Evolutionary conservation across 2,797 vertebrate species (phyloP), one percentile per base, ranked within the genome.

Genomic region (Cyclura pinguis): DNA sequence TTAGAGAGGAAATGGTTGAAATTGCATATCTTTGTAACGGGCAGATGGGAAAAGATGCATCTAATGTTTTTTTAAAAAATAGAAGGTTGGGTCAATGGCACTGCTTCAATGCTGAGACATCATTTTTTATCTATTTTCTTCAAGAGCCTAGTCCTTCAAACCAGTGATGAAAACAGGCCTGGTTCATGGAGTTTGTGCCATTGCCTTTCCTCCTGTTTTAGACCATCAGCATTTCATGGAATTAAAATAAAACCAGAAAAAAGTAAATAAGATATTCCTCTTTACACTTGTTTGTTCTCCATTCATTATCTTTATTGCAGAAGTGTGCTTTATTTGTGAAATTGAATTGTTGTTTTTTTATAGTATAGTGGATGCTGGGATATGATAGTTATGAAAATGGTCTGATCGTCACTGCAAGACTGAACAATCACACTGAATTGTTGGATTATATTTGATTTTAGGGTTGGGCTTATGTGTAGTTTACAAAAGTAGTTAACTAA

Each of bases 381-480:
- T 13, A 24, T 0, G 0, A 57, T 84, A 29, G 78, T 86, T 69
- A 3, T 20, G 1, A 47, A 16, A 87, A 57, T 69, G 20, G 32
- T 29, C 38, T 18, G 8, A 52, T 38, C 18, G 6, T 76, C 18
- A 42, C 6, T 87, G 3, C 9, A 87, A 16, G 38, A 8, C 24
- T 27, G 80, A 88, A 73, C 22, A 82, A 73, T 47, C 80, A 47
- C 73, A 35, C 47, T 6, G 29, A 72, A 78, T 38, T 80, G n/a
- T 24, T 74, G 42, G 57, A 35, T 83, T 59, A 55, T 42, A 84
- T 89, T 89, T 90, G 13, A 50, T 52, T 14, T 52, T 35, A 80
- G 77, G 6, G 24, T 42, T 76, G 69, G 76, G 42, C 42, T 57
- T 76, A 38, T 38, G 16, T 18, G 6, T 42, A 35, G 16, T 27